Base-by-base conservation (phyloP, 2,797 vertebrate genomes). In the Heliangelus exortis region DNA sequence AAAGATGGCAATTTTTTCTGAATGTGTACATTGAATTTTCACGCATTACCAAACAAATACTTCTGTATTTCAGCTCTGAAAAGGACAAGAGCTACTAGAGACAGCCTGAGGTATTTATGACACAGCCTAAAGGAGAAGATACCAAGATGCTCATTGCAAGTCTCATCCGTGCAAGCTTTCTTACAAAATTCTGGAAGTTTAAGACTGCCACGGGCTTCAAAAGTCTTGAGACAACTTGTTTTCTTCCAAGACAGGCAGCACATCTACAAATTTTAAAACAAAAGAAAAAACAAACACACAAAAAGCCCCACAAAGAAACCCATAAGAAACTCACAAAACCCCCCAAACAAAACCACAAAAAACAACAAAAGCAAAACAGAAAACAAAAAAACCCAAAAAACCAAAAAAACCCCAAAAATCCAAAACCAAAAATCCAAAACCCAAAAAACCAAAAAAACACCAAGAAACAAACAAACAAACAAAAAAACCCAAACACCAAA, bases 1-100 rank as follows among this genome's bases (percentile, higher is more conserved):
- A 25, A 57, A 74, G 29, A 8, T n/a, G 53, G 5, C 22, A 7
- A 1, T 25, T 5, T 59, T 69, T 78, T 43, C 36, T 51, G 4
- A 57, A 57, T 3, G 18, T 1, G 2, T 39, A 58, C 23, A 6
- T 8, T 63, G 57, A 55, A 8, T 81, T 83, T 59, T 78, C 31
- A 36, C 26, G n/a, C 11, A 41, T 6, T 45, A 20, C 55, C 4
- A 34, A 9, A 54, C 0, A 0, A 13, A 29, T 12, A 43, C 5
- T 67, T 34, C 20, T 54, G 8, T 29, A 18, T 39, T 68, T 72
- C n/a, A 53, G 15, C n/a, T 81, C 51, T 39, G 22, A 45, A 10
- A 5, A 12, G 23, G 14, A 73, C 15, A 51, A 34, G 48, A 88
- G 65, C 41, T 69, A 26, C 4, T 6, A 5, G 15, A n/a, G 5